Evolutionary conservation across 2,113 vertebrate species (phyloP).

Genomic region (Gracilinanus agilis): DNA sequence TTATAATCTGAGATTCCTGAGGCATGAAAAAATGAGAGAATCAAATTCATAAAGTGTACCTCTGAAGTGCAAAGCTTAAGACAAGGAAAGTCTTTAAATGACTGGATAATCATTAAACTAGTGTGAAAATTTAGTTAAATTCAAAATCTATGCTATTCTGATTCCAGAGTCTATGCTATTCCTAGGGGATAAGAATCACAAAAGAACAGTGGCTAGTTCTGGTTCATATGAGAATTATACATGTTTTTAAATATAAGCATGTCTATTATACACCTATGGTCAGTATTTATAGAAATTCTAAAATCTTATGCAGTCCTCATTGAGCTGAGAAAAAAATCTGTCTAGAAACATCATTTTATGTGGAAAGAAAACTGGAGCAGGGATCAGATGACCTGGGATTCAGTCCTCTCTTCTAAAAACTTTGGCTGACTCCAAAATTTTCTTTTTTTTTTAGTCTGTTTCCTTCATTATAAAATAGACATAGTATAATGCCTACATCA

Average conservation of each 20-base stretch:
- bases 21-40: conserved; percentile 1
- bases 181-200: not conserved
- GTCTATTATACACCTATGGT: not conserved
- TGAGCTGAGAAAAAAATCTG: not conserved
- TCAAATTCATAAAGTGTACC: conserved; percentile 3
- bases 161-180: not conserved
- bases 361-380: not conserved
- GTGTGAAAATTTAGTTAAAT: not conserved
- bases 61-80: conserved; percentile 40
- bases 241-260: conserved; percentile 2
- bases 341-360: not conserved
- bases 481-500: not conserved
- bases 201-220: not conserved
- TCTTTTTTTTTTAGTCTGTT: not conserved
- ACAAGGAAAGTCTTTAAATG: too few relatives aligned
- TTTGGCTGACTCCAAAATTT: not conserved
- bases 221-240: not conserved
- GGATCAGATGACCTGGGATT: not conserved
- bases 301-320: not conserved
- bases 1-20: not conserved
- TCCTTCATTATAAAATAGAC: not conserved
- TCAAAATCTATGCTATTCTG: not conserved
- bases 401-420: not conserved
- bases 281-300: conserved; percentile 5
- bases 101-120: conserved; percentile 14